Evolutionary conservation across 1,140 invertebrate genomes (phyloP).

Genomic region (Camponotus pennsylvanicus): DNA sequence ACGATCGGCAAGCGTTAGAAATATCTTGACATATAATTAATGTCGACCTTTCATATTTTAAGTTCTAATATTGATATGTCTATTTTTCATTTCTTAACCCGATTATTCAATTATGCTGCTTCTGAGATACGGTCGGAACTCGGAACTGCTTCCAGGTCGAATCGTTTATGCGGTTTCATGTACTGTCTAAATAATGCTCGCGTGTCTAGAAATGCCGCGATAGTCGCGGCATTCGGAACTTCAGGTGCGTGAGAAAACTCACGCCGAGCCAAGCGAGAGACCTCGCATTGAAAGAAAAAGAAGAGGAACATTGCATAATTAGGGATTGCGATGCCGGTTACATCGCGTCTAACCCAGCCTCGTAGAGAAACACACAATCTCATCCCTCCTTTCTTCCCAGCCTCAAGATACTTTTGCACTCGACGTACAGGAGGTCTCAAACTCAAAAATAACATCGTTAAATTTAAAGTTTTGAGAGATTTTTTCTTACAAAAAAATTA

Average conservation of each 20-base stretch:
- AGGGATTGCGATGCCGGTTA: constrained; percentile 78
- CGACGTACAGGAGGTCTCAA: constrained; percentile 38
- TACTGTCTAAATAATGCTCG: constrained; percentile 54
- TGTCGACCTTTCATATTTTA: not conserved
- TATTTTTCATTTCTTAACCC: not conserved
- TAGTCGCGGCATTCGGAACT: constrained; percentile 70
- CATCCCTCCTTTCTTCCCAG: constrained; percentile 32
- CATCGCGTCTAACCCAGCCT: constrained; percentile 62
- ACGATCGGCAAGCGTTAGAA: not conserved
- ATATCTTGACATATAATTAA: not conserved
- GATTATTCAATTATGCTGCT: not conserved
- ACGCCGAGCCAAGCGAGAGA: constrained; percentile 57
- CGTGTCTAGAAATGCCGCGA: constrained; percentile 61
- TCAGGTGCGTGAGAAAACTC: constrained; percentile 79
- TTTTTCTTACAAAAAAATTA: not conserved
- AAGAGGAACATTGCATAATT: constrained; percentile 79
- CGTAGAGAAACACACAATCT: constrained; percentile 60
- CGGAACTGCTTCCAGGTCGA: constrained; percentile 33
- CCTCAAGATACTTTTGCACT: constrained; percentile 34
- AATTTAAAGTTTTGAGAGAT: not conserved
- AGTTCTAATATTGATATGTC: not conserved
- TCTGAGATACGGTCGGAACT: constrained; percentile 7
- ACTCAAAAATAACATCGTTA: not conserved
- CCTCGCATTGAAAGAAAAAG: constrained; percentile 36
- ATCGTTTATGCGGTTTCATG: constrained; percentile 29